Base-by-base conservation (phyloP, 1,140 invertebrate species). In the Centruroides sculpturatus region DNA sequence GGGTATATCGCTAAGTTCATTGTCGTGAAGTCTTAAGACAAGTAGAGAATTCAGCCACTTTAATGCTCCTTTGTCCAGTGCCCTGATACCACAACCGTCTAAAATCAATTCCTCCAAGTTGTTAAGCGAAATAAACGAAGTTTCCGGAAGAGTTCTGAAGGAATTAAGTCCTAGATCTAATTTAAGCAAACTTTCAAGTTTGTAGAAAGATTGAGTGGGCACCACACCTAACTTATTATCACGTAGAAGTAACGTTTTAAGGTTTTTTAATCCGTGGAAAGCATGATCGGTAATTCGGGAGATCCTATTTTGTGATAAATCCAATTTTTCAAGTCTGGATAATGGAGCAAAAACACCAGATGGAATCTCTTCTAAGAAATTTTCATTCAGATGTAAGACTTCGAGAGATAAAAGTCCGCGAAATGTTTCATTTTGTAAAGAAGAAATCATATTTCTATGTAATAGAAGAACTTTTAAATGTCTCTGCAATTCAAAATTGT, bases 261-360 rank as follows among this genome's bases (percentile, higher is more conserved):
- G 77, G 3, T 84, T 81, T 2, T 77, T 73, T 13, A 94, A 71
- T 3, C 87, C 87, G 50, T 82, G 79, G 68, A 94, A 89, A 3
- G 89, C 86, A 59, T 79, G 80, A 0, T 82, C 78, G 68, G 89
- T 85, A 12, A 94, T 83, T 67, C 80, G 80, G n/a, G 84, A 83
- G 69, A 94, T 88, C 64, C 85, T 80, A 71, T 95, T 95, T 69
- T 87, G 81, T 2, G 87, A 88, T 9, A 95, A 76, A 74, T 94
- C 89, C 10, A 95, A 75, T 71, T 91, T 87, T 69, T 89, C 85
- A 50, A 95, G 75, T 66, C 83, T 83, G 0, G 79, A 79, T 60
- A 92, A 73, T 6, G 82, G 81, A 1, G 80, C 77, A 71, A 95
- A 95, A 3, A 87, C 75, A 41, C 83, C 82, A 61, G 81, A 81